These are phyloP conservation scores for Xiphydria camelus DNA, from an alignment of 2,888 invertebrate genomes.

Conservation along the genomic window DNA sequence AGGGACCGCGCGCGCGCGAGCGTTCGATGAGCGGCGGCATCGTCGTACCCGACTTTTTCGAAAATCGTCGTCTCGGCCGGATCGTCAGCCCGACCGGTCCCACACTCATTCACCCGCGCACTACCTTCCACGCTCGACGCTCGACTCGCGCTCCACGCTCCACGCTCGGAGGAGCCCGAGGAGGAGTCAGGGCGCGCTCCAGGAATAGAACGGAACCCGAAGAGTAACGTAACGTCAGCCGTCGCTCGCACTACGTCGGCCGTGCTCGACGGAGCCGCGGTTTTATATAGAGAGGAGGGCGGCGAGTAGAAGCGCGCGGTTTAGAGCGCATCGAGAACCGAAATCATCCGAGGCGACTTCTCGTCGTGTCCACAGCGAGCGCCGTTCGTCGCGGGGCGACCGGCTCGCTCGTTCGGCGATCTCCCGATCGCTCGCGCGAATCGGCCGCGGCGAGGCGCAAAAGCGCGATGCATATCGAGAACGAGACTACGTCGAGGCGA, in stretches of 20 bases:
- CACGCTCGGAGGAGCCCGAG: conserved; percentile 46
- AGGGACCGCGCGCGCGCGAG: too few relatives aligned
- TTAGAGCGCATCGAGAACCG: conserved; percentile 8
- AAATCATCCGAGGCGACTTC: too few relatives aligned
- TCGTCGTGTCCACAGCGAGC: too few relatives aligned
- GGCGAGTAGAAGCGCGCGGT: too few relatives aligned
- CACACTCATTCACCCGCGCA: conserved; percentile 37
- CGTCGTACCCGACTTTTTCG: too few relatives aligned
- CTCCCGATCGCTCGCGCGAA: too few relatives aligned
- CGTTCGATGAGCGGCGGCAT: too few relatives aligned
- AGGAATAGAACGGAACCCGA: conserved; percentile 54
- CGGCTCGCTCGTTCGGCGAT: too few relatives aligned
- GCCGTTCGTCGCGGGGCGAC: too few relatives aligned
- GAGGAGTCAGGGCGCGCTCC: conserved; percentile 54
- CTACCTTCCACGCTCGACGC: conserved; percentile 14
- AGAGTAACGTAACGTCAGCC: conserved; percentile 35
- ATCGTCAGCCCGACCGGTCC: conserved; percentile 18
- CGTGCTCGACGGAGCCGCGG: conserved; percentile 18
- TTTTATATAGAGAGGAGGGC: conserved; percentile 25
- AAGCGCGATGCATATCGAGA: too few relatives aligned
- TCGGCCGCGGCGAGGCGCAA: too few relatives aligned
- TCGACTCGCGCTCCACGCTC: conserved; percentile 40
- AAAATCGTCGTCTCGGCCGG: background rate
- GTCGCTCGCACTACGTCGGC: conserved; percentile 21
- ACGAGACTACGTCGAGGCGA: too few relatives aligned